phyloP scores from a whole-genome alignment of 2,113 vertebrate genomes.

The Sinocyclocheilus rhinocerous region DNA sequence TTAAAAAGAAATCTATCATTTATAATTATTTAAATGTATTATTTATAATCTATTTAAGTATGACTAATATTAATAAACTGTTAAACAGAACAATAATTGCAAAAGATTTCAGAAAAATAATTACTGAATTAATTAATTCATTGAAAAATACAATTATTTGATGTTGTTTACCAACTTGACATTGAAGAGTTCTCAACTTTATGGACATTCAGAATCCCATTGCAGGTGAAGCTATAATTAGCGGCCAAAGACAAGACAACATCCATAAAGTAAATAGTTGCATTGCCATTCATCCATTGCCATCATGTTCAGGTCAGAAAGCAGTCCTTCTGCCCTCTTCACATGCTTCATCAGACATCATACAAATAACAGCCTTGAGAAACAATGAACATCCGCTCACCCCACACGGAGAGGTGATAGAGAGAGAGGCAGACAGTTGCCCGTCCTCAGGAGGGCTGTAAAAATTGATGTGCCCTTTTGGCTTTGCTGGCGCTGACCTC shows the following conservation, averaged over 20 bases:
- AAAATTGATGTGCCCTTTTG: slow-evolving; percentile 80
- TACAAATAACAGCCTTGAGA: slow-evolving; percentile 75
- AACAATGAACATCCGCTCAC: slow-evolving; percentile 64
- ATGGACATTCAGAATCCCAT: not conserved
- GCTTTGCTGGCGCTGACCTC: slow-evolving; percentile 76
- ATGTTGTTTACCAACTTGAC: not conserved
- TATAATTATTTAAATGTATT: too few relatives aligned
- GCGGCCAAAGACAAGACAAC: not conserved
- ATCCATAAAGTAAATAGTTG: slow-evolving; percentile 1
- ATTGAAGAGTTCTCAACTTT: not conserved
- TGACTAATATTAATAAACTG: too few relatives aligned
- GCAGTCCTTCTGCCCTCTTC: slow-evolving; percentile 17
- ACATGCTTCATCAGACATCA: slow-evolving; percentile 60
- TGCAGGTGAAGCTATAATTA: not conserved
- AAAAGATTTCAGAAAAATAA: too few relatives aligned
- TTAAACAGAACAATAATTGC: too few relatives aligned
- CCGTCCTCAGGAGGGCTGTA: slow-evolving; percentile 70
- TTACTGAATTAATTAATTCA: too few relatives aligned
- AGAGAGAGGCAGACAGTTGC: slow-evolving; percentile 43
- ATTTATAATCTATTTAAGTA: too few relatives aligned
- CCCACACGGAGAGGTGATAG: slow-evolving; percentile 71
- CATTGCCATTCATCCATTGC: not conserved
- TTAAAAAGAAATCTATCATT: too few relatives aligned
- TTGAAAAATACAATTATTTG: not conserved
- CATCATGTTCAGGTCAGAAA: slow-evolving; percentile 19